These are phyloP conservation scores for Panorpa germanica DNA, from an alignment of 2,888 invertebrate species.

Conservation along the genomic window DNA sequence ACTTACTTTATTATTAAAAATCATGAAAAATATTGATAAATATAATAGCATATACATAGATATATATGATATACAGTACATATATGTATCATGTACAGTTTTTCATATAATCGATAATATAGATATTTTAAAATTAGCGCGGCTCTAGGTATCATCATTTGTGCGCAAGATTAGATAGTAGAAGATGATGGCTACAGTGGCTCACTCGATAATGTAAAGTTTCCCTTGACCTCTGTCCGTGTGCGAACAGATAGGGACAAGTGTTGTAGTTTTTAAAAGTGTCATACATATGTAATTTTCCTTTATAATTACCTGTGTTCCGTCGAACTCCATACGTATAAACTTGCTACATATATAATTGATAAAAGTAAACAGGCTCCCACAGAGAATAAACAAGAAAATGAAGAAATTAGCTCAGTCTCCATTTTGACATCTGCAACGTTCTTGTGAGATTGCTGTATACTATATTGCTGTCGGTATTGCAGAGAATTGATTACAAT, in stretches of 20 bases:
- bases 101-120: slow-evolving; percentile 4
- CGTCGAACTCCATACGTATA: slow-evolving; percentile 71
- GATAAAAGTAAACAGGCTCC: slow-evolving; percentile 60
- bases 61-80: no score
- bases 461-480: no score
- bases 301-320: slow-evolving; percentile 40
- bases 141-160: background rate
- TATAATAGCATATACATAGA: slow-evolving; percentile 4
- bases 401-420: no score
- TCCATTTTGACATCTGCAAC: no score
- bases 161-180: background rate
- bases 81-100: no score
- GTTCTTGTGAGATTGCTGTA: no score
- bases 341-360: slow-evolving; percentile 64
- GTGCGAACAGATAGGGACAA: no score
- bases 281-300: slow-evolving; percentile 7
- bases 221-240: no score
- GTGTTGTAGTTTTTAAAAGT: slow-evolving; percentile 8
- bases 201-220: no score
- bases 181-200: background rate
- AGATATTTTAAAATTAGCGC: slow-evolving; percentile 3
- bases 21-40: no score
- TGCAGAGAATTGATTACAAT: no score
- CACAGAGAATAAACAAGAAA: slow-evolving; percentile 38
- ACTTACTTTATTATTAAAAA: no score